Evolutionary conservation across 2,797 vertebrate species (phyloP).

Genomic region (Danio aesculapii): DNA sequence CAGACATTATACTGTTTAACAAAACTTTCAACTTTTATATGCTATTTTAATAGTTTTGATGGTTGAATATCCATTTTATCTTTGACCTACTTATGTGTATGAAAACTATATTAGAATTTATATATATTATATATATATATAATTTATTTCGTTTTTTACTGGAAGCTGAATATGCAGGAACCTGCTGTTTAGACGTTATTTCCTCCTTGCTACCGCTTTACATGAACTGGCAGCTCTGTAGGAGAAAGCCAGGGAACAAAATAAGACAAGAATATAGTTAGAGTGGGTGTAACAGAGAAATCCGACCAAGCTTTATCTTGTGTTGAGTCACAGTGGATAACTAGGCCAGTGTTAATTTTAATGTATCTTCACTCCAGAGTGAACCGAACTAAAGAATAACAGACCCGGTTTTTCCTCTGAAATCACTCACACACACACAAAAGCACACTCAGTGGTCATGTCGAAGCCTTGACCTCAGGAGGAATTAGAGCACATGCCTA

Average conservation of each 20-base stretch:
- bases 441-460: constrained; percentile 2
- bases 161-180: background rate
- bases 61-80: too few species aligned
- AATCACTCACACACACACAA: constrained; percentile 4
- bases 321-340: constrained; percentile 70
- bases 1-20: too few species aligned
- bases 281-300: constrained; percentile 37
- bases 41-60: too few species aligned
- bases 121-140: too few species aligned
- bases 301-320: constrained; percentile 65
- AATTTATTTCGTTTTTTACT: too few species aligned
- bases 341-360: constrained; percentile 75
- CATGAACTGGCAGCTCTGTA: background rate
- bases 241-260: background rate
- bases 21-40: too few species aligned
- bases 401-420: constrained; percentile 26
- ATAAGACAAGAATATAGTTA: background rate
- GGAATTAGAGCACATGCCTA: constrained; percentile 17
- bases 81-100: too few species aligned
- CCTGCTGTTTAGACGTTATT: background rate
- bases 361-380: constrained; percentile 54
- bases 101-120: too few species aligned
- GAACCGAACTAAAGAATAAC: constrained; percentile 41
- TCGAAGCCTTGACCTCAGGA: constrained; percentile 16
- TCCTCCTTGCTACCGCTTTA: background rate